Evolutionary conservation across 1,140 invertebrate species (phyloP), one percentile per base, ranked within the genome.

Genomic region (Aradophagus sp.): DNA sequence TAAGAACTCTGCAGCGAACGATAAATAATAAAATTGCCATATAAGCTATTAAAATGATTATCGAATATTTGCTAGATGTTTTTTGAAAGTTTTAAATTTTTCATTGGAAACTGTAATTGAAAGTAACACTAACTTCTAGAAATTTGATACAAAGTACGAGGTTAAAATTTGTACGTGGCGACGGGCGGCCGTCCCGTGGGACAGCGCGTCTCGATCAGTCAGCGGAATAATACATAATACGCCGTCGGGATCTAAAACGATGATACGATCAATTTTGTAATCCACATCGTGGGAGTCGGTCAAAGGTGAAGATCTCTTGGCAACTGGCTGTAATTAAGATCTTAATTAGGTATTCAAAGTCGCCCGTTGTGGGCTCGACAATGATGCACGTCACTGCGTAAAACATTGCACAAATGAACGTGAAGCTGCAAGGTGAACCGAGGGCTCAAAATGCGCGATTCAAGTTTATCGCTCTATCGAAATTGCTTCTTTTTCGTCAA

Each of bases 281-380:
- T 77, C 74, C 61, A 72, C 79, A 78, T 81, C 78, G 79, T 80
- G 79, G 79, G 79, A 80, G 79, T 79, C 78, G 79, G 78, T 80
- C 77, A 76, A 76, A 77, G 79, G 75, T 78, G 74, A 81, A 75
- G 52, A n/a, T n/a, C 71, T 76, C 61, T 55, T 75, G 29, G 56
- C 56, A 62, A 61, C 62, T 53, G 50, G 34, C 39, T 73, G 77
- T 79, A 81, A 82, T 82, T 82, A 82, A 82, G 77, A 78, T 80
- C 79, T 82, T 82, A 82, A 82, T 82, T 82, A 82, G 78, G 78
- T 79, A 82, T 82, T 82, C 79, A 29, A 82, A 73, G 58, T 70
- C 39, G 47, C 17, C 45, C 45, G 26, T 67, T 53, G 53, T 52
- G 45, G 39, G 39, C 26, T 32, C 17, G 11, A 59, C 53, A 67